Conservation (phyloP, 92 coral and sea anemone genomes). For the Pocillopora meandrina region DNA sequence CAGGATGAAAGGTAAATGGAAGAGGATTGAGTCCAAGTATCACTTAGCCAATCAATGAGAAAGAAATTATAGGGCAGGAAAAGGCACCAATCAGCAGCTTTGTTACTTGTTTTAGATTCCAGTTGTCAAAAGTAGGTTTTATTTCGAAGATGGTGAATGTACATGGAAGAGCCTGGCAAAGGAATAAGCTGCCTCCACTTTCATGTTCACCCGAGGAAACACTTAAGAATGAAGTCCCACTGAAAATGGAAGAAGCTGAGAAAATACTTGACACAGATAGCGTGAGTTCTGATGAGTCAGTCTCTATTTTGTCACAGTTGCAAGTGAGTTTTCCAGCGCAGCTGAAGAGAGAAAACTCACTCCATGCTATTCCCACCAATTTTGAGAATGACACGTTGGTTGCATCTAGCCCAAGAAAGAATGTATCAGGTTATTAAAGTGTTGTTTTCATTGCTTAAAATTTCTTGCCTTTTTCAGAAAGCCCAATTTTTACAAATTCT, state of each 20-base stretch:
- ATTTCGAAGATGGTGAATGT: constrained; percentile 16
- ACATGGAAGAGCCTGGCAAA: neutral
- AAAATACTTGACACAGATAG: neutral
- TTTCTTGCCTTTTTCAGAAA: neutral
- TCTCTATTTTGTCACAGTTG: neutral
- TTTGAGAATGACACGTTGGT: neutral
- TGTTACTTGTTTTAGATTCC: neutral
- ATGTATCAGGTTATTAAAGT: constrained; percentile 13
- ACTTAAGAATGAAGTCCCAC: neutral
- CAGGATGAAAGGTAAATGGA: too few relatives aligned
- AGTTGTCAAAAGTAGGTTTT: neutral
- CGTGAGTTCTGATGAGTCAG: constrained; percentile 2
- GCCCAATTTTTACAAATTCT: neutral
- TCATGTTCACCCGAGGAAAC: constrained; percentile 11
- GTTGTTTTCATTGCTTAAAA: constrained; percentile 1
- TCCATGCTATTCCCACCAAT: neutral
- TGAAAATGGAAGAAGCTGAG: neutral
- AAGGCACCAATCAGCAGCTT: constrained; percentile 11
- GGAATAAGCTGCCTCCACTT: neutral
- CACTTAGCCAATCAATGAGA: constrained; percentile 16
- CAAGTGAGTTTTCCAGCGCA: constrained; percentile 8
- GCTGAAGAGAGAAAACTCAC: constrained; percentile 14
- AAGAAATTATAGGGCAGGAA: neutral
- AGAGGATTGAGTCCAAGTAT: constrained; percentile 13
- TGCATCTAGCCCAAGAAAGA: constrained; percentile 21